A percentile compares a stretch with the other conserved stretches of the same genome.
These are phyloP conservation scores for Prunella fulvescens DNA, from an alignment of 2,113 vertebrate genomes.

Conservation along the genomic window DNA sequence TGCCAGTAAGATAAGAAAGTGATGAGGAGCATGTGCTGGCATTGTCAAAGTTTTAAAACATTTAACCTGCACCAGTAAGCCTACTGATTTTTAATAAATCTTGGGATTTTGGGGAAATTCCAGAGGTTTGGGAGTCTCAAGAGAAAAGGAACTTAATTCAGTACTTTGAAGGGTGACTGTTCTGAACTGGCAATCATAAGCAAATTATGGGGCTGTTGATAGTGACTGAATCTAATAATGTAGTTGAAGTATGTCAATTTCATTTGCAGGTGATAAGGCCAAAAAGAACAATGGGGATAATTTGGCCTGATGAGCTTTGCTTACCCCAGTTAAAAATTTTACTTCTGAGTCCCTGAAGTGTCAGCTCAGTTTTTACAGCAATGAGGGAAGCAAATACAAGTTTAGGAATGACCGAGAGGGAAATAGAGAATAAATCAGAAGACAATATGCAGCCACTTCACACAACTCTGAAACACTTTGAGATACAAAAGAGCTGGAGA, in stretches of 20 bases:
- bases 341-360: neutral
- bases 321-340: neutral
- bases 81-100: constrained; percentile 47
- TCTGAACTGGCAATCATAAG: neutral
- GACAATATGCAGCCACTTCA: neutral
- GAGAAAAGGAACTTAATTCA: constrained; percentile 11
- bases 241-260: neutral
- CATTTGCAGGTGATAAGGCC: neutral
- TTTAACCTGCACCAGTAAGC: neutral
- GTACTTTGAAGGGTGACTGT: neutral
- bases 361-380: neutral
- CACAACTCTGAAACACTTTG: neutral
- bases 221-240: neutral
- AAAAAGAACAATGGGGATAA: neutral
- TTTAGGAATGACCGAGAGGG: neutral
- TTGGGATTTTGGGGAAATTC: constrained; percentile 22
- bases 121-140: constrained; percentile 4
- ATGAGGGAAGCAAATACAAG: neutral
- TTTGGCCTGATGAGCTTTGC: neutral
- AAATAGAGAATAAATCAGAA: neutral
- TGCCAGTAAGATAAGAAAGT: constrained; percentile 48
- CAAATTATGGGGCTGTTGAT: neutral
- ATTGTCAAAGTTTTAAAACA: neutral
- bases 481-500: neutral
- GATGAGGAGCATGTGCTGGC: constrained; percentile 15